These are phyloP conservation scores for Climacteris rufus DNA, from an alignment of 2,113 vertebrate species.

Conservation along the genomic window DNA sequence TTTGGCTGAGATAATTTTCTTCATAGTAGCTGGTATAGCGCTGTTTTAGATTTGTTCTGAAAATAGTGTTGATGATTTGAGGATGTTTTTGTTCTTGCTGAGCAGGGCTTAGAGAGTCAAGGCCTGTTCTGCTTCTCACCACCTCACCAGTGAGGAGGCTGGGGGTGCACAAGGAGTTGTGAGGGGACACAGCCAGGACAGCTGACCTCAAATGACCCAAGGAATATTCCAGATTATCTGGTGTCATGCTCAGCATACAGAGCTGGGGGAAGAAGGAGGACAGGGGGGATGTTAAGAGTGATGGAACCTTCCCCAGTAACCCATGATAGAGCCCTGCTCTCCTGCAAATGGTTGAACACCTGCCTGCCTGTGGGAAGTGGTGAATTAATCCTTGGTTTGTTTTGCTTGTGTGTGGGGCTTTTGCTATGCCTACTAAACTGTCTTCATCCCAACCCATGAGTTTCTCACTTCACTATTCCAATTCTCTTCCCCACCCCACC, in stretches of 20 bases:
- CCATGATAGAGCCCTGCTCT: neutral
- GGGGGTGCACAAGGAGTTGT: too few species aligned
- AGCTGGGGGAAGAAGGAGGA: neutral
- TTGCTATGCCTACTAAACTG: neutral
- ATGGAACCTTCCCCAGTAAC: neutral
- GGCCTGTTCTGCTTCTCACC: neutral
- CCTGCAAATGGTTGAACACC: neutral
- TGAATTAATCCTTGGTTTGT: neutral
- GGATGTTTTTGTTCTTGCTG: neutral
- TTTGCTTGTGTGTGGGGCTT: fast-evolving
- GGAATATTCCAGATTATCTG: neutral
- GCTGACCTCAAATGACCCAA: neutral
- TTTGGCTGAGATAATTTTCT: neutral
- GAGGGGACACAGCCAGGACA: neutral
- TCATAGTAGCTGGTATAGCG: neutral
- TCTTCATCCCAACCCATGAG: fast-evolving
- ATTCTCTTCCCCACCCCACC: neutral
- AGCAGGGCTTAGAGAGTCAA: neutral
- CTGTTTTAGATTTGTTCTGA: neutral
- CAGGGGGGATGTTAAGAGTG: neutral
- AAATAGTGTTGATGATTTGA: neutral
- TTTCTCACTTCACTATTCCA: neutral
- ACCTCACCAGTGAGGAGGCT: neutral
- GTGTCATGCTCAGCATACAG: fast-evolving
- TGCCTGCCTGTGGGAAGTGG: neutral